A percentile compares a stretch with the other conserved stretches of the same genome.
phyloP scores from a whole-genome alignment of 2,113 vertebrate genomes.

The Podarcis muralis region DNA sequence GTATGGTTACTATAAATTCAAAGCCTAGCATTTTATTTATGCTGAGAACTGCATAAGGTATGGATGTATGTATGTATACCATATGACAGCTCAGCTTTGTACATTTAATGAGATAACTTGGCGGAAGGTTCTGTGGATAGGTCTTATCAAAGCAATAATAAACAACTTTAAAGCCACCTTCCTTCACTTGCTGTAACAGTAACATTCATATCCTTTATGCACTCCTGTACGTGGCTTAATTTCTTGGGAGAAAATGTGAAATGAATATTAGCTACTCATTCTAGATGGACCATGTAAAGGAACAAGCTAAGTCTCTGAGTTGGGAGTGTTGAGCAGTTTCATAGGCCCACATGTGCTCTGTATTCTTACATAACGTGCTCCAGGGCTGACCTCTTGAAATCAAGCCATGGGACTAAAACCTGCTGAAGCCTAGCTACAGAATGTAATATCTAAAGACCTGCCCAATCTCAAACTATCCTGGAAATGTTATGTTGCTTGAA shows the following conservation, averaged over 20 bases:
- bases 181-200: not conserved
- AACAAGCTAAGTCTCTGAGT: not conserved
- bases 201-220: not conserved
- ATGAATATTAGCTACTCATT: not conserved
- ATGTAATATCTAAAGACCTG: not conserved
- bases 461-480: not conserved
- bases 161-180: not conserved
- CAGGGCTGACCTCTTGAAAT: not conserved
- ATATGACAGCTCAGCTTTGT: not conserved
- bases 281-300: not conserved
- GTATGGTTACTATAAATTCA: not conserved
- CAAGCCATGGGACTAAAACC: not conserved
- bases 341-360: not conserved
- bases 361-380: not conserved
- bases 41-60: no score
- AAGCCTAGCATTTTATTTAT: not conserved
- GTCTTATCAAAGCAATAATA: not conserved
- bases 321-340: not conserved
- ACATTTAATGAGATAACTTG: not conserved
- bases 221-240: not conserved
- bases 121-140: not conserved
- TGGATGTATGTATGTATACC: not conserved
- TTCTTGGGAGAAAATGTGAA: not conserved
- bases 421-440: not conserved
- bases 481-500: not conserved